Evolutionary conservation across 2,797 vertebrate genomes (phyloP), one percentile per base, ranked within the genome.

Genomic region (Odontamblyopus rebecca): DNA sequence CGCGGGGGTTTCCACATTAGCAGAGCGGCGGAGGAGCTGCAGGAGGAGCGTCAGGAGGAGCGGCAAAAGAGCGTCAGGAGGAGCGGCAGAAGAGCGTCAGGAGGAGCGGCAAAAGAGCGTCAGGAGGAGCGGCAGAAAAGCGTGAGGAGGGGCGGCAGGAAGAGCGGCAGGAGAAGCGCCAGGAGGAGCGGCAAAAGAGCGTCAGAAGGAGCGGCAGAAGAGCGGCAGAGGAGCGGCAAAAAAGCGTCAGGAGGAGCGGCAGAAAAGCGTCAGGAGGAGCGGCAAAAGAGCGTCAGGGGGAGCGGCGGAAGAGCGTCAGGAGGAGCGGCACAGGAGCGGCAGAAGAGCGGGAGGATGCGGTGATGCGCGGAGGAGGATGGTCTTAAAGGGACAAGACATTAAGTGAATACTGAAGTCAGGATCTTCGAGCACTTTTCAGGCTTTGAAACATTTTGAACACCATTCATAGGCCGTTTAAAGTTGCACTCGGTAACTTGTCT

Each of bases 1-100:
- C 2, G 23, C 44, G 41, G 64, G 64, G 64, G 26, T 66, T 66
- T 66, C 64, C 64, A 50, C 41, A 29, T 66, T 26, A 50, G 41
- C 44, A 4, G 9, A 27, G 19, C 35, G 19, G 32, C 61, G 12
- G 6, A 16, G 23, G 38, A 26, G 62, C 38, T 23, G 23, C 54
- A 12, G 23, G 23, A 12, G 26, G 26, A 30, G n/a, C 38, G 38
- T 11, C 62, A 44, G 32, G 19, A 15, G 35, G 32, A 23, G 61
- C 60, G 16, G 35, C 18, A 8, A 35, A 38, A 2, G 32, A 9
- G 18, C 19, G 18, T 11, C 7, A 30, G 61, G 35, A 23, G 18
- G 61, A 23, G 35, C 61, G 61, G 30, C 6, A 29, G 30, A 19
- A 6, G 32, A 41, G 61, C 60, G 16, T n/a, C 19, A 4, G 23